Evolutionary conservation across 2,888 invertebrate species (phyloP), one percentile per base, ranked within the genome.

Genomic region (Pollenia amentaria): DNA sequence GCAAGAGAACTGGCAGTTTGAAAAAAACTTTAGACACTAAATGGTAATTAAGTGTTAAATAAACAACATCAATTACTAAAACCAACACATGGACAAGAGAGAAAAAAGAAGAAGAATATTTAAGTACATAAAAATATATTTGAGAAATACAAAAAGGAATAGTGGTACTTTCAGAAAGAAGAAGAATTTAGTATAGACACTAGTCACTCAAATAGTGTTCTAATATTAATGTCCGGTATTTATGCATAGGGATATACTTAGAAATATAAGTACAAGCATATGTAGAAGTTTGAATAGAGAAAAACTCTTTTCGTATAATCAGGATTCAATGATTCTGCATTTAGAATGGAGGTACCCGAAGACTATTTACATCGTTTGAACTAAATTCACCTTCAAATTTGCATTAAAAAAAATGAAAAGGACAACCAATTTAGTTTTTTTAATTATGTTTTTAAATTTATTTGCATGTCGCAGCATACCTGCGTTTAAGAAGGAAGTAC

Each of bases 11-110:
- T 29, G 57, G 48, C 48, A 60, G 60, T 60, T 57, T 69, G 18
- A 21, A 77, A 79, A 62, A 79, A 78, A 78, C 75, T 76, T 82
- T 76, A 76, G 75, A 85, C 78, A 82, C 85, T 84, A 84, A 87
- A 81, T 84, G 84, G 88, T 88, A 88, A 88, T 88, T 88, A 89
- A 88, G 88, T 88, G 87, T 81, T 88, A 88, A 85, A 87, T 86
- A 89, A 88, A 88, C 85, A 88, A 87, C 87, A 88, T 88, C 76
- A 80, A 88, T 89, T 88, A 87, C 84, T 60, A 67, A 42, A 80
- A 80, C 75, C 72, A 73, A 65, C 79, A 67, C 55, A 84, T 64
- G 21, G 55, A 29, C 42, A 67, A 51, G 16, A 44, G 48, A 44
- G 44, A 16, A 69, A 29, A 38, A 55, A 48, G 18, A n/a, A 51